phyloP scores from a whole-genome alignment of 2,797 vertebrate species.

The Salarias fasciatus region DNA sequence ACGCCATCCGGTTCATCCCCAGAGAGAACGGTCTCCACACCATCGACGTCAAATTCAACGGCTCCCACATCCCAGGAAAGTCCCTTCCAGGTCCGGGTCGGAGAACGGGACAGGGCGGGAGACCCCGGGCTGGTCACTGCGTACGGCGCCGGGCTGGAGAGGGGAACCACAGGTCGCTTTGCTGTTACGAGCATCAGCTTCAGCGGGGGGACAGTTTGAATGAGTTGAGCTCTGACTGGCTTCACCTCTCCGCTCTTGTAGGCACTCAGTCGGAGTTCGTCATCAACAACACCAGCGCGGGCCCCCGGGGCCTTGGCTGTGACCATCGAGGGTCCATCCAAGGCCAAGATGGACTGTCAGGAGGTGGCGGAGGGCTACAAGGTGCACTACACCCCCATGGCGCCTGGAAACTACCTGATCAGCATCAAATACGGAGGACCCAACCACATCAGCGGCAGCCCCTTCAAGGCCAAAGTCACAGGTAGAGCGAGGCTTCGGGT shows the following conservation, averaged over 20 bases:
- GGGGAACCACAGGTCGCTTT: slow-evolving; percentile 92
- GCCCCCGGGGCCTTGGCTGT: slow-evolving; percentile 91
- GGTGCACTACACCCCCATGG: slow-evolving; percentile 97
- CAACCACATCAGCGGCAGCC: slow-evolving; percentile 92
- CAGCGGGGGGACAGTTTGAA: too few relatives aligned
- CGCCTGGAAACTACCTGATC: slow-evolving; percentile 96
- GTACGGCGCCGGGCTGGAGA: slow-evolving; percentile 90
- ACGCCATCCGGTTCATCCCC: slow-evolving; percentile 94
- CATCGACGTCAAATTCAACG: slow-evolving; percentile 94
- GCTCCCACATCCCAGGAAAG: slow-evolving; percentile 93
- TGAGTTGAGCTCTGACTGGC: too few relatives aligned
- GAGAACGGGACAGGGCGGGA: slow-evolving; percentile 91
- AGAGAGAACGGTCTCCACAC: slow-evolving; percentile 93
- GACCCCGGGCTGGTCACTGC: slow-evolving; percentile 90
- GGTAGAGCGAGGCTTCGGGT: slow-evolving; percentile 77
- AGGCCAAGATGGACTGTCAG: slow-evolving; percentile 98
- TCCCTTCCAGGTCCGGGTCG: slow-evolving; percentile 93
- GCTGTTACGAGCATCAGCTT: too few relatives aligned
- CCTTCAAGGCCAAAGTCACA: slow-evolving; percentile 96
- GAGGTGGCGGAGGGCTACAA: slow-evolving; percentile 95
- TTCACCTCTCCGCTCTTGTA: too few relatives aligned
- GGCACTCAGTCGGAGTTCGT: slow-evolving; percentile 93
- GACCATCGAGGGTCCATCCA: slow-evolving; percentile 97
- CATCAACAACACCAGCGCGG: slow-evolving; percentile 94
- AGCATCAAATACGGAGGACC: slow-evolving; percentile 95